Conservation (phyloP, 2,113 vertebrate genomes). For the Rhynchomys soricoides region DNA sequence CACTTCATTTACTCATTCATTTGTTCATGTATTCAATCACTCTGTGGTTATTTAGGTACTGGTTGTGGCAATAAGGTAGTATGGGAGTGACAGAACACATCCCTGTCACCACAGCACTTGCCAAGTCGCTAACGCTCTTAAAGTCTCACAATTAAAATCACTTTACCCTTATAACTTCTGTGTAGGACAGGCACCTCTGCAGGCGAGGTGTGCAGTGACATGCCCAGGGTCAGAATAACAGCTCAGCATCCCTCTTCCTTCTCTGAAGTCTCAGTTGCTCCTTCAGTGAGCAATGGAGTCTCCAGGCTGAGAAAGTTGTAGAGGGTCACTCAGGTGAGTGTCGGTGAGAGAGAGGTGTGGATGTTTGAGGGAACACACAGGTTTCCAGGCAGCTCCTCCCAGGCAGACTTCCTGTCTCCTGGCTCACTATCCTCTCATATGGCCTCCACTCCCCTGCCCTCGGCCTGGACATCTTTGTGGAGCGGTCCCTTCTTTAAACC, state of each 20-base stretch:
- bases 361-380: background rate
- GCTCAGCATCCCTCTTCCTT: background rate
- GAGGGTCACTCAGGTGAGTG: background rate
- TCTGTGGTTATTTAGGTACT: background rate
- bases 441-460: background rate
- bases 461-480: background rate
- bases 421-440: background rate
- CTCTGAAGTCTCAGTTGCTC: background rate
- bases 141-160: background rate
- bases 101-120: background rate
- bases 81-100: background rate
- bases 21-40: background rate
- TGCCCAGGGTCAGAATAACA: background rate
- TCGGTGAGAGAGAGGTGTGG: background rate
- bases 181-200: background rate
- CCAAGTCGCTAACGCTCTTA: background rate
- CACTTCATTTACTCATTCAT: background rate
- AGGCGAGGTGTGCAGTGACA: background rate
- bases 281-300: background rate
- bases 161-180: background rate
- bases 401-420: slow-evolving; percentile 43
- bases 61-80: background rate
- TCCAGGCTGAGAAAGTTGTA: background rate
- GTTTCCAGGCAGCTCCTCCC: background rate
- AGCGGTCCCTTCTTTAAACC: background rate